Evolutionary conservation across 2,888 invertebrate genomes (phyloP).

Genomic region (Antitype chi): DNA sequence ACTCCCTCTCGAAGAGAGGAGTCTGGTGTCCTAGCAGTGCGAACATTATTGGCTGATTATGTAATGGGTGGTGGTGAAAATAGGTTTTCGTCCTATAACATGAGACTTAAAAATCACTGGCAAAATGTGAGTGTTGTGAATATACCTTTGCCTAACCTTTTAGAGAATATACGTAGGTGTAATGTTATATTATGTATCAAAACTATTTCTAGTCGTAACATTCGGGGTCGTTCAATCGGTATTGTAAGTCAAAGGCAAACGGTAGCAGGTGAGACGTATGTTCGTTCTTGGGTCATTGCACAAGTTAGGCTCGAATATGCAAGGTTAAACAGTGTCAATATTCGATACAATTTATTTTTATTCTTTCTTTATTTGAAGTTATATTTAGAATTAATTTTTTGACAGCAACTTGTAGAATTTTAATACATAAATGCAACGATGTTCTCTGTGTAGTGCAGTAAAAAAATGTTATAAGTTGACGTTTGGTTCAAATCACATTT

Average conservation of each 20-base stretch:
- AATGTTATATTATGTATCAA: neutral
- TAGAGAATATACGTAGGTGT: neutral
- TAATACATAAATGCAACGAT: neutral
- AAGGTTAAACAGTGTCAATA: neutral
- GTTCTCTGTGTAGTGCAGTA: neutral
- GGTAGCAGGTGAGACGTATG: slow-evolving; percentile 38
- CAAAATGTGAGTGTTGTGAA: neutral
- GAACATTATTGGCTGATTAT: too few relatives aligned
- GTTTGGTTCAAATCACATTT: too few relatives aligned
- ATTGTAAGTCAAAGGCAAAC: slow-evolving; percentile 7
- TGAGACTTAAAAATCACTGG: neutral
- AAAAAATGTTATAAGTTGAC: too few relatives aligned
- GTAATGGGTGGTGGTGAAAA: too few relatives aligned
- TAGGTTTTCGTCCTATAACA: neutral
- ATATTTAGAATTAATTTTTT: neutral
- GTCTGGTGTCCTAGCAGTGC: too few relatives aligned
- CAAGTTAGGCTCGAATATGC: slow-evolving; percentile 20
- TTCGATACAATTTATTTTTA: slow-evolving; percentile 1
- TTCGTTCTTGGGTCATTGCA: slow-evolving; percentile 34
- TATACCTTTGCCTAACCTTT: neutral
- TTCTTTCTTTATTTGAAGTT: neutral
- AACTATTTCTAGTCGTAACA: neutral
- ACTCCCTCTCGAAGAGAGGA: too few relatives aligned
- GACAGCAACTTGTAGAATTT: too few relatives aligned
- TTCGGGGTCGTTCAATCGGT: slow-evolving; percentile 4